Evolutionary conservation across 2,113 vertebrate species (phyloP).

Genomic region (Regulus satrapa): DNA sequence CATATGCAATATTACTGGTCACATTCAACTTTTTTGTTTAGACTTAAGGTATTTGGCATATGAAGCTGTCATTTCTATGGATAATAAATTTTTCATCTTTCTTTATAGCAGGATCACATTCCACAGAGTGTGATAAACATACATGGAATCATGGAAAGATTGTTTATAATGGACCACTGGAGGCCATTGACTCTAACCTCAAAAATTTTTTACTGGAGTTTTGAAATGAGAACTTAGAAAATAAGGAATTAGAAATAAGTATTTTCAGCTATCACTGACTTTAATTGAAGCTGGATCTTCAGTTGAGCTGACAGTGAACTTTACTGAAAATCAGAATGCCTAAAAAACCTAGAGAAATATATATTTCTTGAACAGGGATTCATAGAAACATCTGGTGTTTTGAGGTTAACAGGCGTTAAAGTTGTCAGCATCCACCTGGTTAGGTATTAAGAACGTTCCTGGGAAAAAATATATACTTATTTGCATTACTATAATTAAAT

Average conservation of each 20-base stretch:
- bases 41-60: not conserved
- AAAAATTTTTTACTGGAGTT: not conserved
- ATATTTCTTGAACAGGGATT: not conserved
- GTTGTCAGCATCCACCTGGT: not conserved
- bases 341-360: not conserved
- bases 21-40: not conserved
- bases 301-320: not conserved
- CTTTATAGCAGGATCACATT: not conserved
- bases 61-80: not conserved
- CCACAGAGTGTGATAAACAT: not conserved
- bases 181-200: not conserved
- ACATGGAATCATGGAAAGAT: not conserved
- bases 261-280: not conserved
- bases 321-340: not conserved
- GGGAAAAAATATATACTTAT: not conserved
- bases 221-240: not conserved
- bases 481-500: not conserved
- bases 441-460: not conserved
- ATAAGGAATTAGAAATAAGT: not conserved
- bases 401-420: not conserved
- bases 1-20: not conserved
- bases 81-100: not conserved
- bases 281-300: not conserved
- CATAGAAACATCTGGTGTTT: not conserved
- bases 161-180: not conserved